A percentile compares a stretch with the other conserved stretches of the same genome.
Conservation (phyloP, 2,113 vertebrate species). For the Elaphurus davidianus region DNA sequence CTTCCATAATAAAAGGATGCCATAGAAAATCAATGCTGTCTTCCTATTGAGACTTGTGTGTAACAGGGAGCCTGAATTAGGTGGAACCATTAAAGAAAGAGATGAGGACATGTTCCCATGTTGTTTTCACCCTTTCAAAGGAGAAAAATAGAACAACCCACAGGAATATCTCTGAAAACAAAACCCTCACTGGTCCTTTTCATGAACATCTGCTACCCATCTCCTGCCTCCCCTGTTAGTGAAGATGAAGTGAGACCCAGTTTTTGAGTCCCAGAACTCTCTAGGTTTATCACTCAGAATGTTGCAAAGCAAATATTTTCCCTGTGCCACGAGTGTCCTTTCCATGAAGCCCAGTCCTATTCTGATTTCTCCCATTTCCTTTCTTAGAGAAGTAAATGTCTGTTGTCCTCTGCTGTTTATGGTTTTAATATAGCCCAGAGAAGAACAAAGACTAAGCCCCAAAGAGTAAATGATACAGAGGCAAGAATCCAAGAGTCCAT, state of each 20-base stretch:
- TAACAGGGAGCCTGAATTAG: neutral
- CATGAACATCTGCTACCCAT: neutral
- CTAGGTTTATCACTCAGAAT: neutral
- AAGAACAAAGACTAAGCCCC: neutral
- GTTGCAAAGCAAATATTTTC: constrained; percentile 30
- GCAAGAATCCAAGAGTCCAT: neutral
- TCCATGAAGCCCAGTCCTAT: neutral
- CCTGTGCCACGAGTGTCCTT: constrained; percentile 10
- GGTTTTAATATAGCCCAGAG: neutral
- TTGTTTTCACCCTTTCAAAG: neutral
- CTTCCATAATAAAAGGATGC: neutral
- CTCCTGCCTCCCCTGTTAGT: neutral
- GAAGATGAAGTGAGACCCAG: neutral
- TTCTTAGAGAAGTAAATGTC: neutral
- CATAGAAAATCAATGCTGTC: neutral
- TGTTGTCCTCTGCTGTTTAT: neutral
- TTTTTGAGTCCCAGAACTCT: neutral
- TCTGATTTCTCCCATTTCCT: constrained; percentile 10
- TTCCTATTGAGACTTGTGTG: neutral
- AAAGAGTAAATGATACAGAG: neutral
- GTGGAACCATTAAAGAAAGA: neutral
- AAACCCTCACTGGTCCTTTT: neutral
- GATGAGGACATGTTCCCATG: neutral
- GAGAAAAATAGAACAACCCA: neutral
- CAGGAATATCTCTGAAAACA: neutral